phyloP scores from a whole-genome alignment of 2,113 vertebrate species.

The Oostethus manadensis region DNA sequence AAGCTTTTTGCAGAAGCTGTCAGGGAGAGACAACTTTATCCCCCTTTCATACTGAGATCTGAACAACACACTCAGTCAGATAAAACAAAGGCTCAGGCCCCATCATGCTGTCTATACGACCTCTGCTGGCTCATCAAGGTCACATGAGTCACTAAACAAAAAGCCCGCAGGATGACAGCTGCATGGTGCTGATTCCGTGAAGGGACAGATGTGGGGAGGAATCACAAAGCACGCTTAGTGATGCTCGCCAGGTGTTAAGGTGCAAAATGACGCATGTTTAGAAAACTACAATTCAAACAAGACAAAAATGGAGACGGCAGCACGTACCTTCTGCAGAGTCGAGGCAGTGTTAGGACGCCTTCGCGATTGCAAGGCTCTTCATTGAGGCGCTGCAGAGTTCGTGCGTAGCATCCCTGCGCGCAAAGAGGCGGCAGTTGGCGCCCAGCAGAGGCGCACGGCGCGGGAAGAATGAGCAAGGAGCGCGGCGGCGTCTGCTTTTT shows the following conservation, averaged over 20 bases:
- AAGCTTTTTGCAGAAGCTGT: background rate
- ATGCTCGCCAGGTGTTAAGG: background rate
- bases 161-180: background rate
- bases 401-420: background rate
- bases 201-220: background rate
- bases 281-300: slow-evolving; percentile 30
- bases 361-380: slow-evolving; percentile 7
- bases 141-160: slow-evolving; percentile 27
- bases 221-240: background rate
- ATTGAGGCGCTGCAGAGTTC: background rate
- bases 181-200: slow-evolving; percentile 1
- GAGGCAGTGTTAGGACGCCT: background rate
- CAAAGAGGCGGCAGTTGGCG: slow-evolving; percentile 39
- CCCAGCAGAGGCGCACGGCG: slow-evolving; percentile 47
- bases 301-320: background rate
- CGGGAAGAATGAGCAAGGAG: slow-evolving; percentile 66
- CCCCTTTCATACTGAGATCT: background rate
- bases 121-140: slow-evolving; percentile 59
- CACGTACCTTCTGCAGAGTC: slow-evolving; percentile 2
- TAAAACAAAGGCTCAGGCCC: slow-evolving; percentile 6
- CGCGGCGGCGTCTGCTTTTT: too few relatives aligned
- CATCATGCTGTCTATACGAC: slow-evolving; percentile 27
- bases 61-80: slow-evolving; percentile 1
- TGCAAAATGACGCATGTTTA: background rate
- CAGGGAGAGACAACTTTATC: background rate